Base-by-base conservation (phyloP, 1,140 invertebrate genomes). In the Batillaria attramentaria region DNA sequence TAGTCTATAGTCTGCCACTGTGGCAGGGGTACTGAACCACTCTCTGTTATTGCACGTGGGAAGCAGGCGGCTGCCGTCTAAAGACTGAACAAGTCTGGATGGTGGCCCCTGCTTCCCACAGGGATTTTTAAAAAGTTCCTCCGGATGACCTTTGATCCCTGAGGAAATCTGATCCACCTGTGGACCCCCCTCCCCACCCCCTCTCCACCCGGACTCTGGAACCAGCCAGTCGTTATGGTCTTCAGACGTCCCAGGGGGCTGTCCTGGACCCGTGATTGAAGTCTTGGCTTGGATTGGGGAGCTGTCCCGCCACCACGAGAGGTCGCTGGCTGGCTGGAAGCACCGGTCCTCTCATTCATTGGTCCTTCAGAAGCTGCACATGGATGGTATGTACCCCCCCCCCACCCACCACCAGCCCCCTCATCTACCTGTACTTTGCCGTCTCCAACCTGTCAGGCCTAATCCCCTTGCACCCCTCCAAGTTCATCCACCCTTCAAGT, bases 121-220 rank as follows among this genome's bases (percentile, higher is more conserved):
- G 41, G 28, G 43, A 41, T 83, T 83, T 83, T 83, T 83, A 76
- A 83, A 83, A 83, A 83, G 41, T 50, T 74, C 46, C 75, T 81
- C 50, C 72, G 79, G 31, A 42, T 83, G 82, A 83, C 79, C 82
- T 83, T 83, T 83, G 82, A 80, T 77, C 78, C 79, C 79, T 68
- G 42, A 20, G 33, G 79, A 75, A 80, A 83, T 79, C 65, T 62
- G 43, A 78, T 78, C 73, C 72, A 31, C 20, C 46, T 73, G 42
- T 72, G 31, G 70, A 72, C n/a, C 73, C 54, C 73, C 57, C 35
- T 57, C 35, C 4, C 50, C 31, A n/a, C n/a, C 24, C 50, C 70
- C n/a, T 10, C 3, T 43, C n/a, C 72, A 35, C 33, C 37, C 33
- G 0, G 1, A 6, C 50, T 18, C 46, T n/a, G n/a, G n/a, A n/a